A percentile compares a stretch with the other conserved stretches of the same genome.
These are phyloP conservation scores for Torymus aiolomorphi DNA, from an alignment of 2,888 invertebrate species.

Conservation along the genomic window DNA sequence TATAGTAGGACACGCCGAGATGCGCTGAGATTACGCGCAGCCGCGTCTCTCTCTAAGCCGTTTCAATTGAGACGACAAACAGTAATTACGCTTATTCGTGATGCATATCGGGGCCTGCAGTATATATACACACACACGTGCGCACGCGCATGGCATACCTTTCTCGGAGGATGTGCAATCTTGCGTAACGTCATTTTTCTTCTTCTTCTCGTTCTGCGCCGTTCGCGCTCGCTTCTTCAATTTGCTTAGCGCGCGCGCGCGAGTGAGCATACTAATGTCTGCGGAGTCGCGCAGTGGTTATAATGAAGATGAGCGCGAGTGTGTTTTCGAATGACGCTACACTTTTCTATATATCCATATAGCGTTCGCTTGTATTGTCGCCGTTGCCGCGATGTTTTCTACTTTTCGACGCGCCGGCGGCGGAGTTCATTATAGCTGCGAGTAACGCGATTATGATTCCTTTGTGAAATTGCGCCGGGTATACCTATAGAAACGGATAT, in stretches of 20 bases:
- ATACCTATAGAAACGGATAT: no score
- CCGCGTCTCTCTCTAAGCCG: neutral
- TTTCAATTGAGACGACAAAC: conserved; percentile 57
- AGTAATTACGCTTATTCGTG: conserved; percentile 50
- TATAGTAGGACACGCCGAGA: no score
- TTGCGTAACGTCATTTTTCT: conserved; percentile 53
- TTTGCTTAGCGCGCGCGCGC: conserved; percentile 21
- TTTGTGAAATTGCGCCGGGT: no score
- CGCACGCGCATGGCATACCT: conserved; percentile 9
- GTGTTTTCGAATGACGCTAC: neutral
- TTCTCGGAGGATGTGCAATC: conserved; percentile 43
- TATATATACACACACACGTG: neutral
- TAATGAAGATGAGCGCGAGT: conserved; percentile 22
- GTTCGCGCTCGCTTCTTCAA: conserved; percentile 25
- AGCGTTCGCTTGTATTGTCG: no score
- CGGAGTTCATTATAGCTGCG: no score
- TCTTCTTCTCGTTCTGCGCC: no score
- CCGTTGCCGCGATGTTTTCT: no score
- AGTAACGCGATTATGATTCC: no score
- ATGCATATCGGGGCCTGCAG: conserved; percentile 44
- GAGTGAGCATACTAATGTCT: neutral
- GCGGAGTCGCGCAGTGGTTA: neutral
- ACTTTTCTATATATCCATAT: neutral
- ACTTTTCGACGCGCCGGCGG: no score
- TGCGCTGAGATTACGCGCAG: neutral